phyloP scores from a whole-genome alignment of 2,797 vertebrate genomes.

The Sarcoramphus papa region DNA sequence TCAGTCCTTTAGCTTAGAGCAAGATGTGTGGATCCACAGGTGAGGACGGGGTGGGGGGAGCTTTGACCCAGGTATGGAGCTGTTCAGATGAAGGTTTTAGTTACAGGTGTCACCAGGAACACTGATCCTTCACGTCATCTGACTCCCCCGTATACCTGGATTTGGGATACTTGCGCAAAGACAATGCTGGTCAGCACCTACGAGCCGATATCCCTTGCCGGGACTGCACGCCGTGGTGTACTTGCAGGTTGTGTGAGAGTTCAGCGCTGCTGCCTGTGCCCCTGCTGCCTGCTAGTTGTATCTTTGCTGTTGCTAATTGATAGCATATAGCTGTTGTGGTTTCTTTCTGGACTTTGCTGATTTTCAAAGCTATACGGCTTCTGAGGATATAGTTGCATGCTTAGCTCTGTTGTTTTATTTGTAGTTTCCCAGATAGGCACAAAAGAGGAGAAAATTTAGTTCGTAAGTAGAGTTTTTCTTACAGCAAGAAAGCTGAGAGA shows the following conservation, averaged over 20 bases:
- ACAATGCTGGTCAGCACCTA: background rate
- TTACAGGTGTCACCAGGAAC: background rate
- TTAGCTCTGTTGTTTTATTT: background rate
- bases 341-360: background rate
- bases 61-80: background rate
- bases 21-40: background rate
- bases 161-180: background rate
- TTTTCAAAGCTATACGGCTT: background rate
- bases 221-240: background rate
- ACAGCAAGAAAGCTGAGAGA: background rate
- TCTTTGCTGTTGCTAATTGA: background rate
- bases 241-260: background rate
- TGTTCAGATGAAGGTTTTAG: background rate
- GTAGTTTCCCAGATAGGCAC: background rate
- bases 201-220: background rate
- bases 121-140: background rate
- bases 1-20: background rate
- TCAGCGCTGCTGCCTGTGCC: background rate
- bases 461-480: background rate
- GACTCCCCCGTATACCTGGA: no score
- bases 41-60: background rate
- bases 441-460: background rate
- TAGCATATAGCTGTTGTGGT: rapidly evolving
- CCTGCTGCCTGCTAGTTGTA: rapidly evolving
- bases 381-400: background rate